These are phyloP conservation scores for Coregonus clupeaformis DNA, from an alignment of 2,113 vertebrate genomes.

Conservation along the genomic window DNA sequence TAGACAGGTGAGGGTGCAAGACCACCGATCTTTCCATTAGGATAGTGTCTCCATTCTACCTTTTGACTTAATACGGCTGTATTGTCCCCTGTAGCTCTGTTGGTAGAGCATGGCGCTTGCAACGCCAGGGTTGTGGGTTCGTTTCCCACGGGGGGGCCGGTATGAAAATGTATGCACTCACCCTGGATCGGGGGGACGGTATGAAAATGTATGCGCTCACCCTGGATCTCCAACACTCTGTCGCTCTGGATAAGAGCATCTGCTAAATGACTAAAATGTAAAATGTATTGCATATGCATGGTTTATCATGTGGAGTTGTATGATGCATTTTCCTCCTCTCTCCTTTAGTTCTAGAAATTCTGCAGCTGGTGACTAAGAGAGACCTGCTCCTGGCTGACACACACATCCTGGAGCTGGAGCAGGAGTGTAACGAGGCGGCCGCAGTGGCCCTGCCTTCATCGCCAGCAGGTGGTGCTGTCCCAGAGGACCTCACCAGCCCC, in stretches of 20 bases:
- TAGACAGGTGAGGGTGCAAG: no score
- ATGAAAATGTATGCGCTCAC: no score
- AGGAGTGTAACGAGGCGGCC: conserved; percentile 71
- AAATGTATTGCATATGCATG: neutral
- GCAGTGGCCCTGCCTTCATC: conserved; percentile 17
- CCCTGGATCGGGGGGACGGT: no score
- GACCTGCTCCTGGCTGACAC: conserved; percentile 83
- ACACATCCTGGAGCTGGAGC: conserved; percentile 89
- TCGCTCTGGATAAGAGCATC: no score
- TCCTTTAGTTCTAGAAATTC: conserved; percentile 83
- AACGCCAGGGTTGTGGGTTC: no score
- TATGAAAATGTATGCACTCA: no score
- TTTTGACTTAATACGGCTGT: neutral
- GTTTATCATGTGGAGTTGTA: neutral
- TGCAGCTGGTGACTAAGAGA: conserved; percentile 84
- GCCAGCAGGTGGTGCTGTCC: conserved; percentile 20
- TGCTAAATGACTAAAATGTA: no score
- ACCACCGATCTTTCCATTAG: no score
- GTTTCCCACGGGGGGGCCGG: no score
- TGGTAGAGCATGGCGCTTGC: no score
- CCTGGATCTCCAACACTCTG: no score
- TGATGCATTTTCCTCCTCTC: neutral
- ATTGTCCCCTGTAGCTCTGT: no score
- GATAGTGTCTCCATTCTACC: neutral
- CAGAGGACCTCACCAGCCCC: conserved; percentile 42